Percentiles rank a stretch among this genome's conserved stretches.
Evolutionary conservation across 2,888 invertebrate species (phyloP).

Genomic region (Leptinotarsa tumamoca): DNA sequence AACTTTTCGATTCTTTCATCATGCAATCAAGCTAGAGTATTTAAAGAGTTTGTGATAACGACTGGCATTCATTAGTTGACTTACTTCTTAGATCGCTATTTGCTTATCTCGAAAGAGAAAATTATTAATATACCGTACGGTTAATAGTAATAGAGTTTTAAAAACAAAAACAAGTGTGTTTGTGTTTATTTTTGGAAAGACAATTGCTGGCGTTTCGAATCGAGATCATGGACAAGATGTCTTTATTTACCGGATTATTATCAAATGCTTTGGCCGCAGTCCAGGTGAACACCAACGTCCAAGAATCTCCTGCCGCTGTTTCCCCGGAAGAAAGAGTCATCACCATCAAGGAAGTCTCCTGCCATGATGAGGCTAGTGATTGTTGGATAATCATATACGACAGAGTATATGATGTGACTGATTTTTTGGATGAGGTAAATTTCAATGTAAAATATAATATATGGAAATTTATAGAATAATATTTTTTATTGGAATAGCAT

Average conservation of each 20-base stretch:
- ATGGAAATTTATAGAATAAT: no score
- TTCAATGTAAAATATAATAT: not conserved
- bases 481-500: no score
- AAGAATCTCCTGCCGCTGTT: not conserved
- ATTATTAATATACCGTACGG: not conserved
- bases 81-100: constrained; percentile 2
- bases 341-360: constrained; percentile 80
- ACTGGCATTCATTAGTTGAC: constrained; percentile 31
- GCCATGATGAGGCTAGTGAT: constrained; percentile 78
- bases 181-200: constrained; percentile 2
- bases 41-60: constrained; percentile 37
- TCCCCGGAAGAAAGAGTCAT: constrained; percentile 60
- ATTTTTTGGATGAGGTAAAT: constrained; percentile 77
- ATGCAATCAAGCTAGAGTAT: constrained; percentile 38
- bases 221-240: constrained; percentile 20
- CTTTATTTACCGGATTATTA: constrained; percentile 27
- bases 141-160: not conserved
- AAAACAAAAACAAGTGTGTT: not conserved
- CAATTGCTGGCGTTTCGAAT: not conserved
- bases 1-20: constrained; percentile 37
- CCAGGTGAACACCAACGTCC: not conserved
- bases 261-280: constrained; percentile 27
- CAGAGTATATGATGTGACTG: constrained; percentile 85
- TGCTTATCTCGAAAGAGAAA: not conserved
- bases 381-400: constrained; percentile 92